Evolutionary conservation across 2,797 vertebrate genomes (phyloP).

Genomic region (Siniperca scherzeri): DNA sequence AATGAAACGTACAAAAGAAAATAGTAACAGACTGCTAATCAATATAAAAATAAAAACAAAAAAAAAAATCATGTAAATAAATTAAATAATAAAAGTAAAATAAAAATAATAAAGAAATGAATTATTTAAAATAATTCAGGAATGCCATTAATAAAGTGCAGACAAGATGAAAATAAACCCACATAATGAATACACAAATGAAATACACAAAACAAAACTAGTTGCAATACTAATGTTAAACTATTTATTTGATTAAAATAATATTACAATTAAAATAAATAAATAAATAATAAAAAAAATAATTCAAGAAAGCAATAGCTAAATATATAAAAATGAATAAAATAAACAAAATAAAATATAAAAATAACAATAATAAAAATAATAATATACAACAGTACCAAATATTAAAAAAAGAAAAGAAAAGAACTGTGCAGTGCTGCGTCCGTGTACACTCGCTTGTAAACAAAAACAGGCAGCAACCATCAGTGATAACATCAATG

Average conservation of each 20-base stretch:
- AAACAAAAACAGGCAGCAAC: constrained; percentile 11
- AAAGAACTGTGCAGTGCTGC: background rate
- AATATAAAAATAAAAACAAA: background rate
- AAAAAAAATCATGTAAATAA: too few relatives aligned
- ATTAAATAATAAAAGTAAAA: background rate
- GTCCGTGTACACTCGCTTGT: background rate
- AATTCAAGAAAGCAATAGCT: background rate
- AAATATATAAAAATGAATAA: background rate
- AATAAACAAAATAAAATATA: background rate
- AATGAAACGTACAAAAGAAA: background rate
- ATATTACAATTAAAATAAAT: background rate
- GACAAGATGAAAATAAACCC: background rate
- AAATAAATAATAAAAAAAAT: background rate
- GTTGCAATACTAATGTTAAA: background rate
- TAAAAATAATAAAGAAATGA: background rate
- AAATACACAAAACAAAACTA: too few relatives aligned
- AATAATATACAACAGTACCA: background rate
- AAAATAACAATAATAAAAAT: background rate
- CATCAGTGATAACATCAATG: constrained; percentile 24
- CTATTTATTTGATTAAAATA: background rate
- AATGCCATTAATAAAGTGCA: background rate
- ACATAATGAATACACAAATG: background rate
- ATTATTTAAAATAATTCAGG: background rate
- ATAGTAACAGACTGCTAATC: background rate
- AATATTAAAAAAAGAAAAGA: background rate